Evolutionary conservation across 2,113 vertebrate species (phyloP).

Genomic region (Condylura cristata): DNA sequence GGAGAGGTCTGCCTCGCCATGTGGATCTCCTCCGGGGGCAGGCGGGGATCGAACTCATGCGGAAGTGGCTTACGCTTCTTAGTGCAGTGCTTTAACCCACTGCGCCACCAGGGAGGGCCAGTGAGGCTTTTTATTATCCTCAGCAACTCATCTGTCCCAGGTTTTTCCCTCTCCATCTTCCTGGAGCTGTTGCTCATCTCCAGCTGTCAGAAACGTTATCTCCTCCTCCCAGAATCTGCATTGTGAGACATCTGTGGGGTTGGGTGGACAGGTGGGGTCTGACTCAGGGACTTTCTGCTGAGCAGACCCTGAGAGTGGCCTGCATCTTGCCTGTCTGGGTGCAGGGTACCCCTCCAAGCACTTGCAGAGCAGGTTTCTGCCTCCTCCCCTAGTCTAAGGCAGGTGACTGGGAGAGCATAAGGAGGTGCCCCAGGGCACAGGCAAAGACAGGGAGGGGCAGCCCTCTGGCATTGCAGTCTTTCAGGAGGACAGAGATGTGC

Average conservation of each 20-base stretch:
- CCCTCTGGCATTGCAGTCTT: background rate
- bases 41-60: too few species aligned
- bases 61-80: too few species aligned
- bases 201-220: background rate
- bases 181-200: too few species aligned
- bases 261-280: background rate
- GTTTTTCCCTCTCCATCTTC: background rate
- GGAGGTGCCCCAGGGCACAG: too few species aligned
- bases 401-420: too few species aligned
- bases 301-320: background rate
- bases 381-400: background rate
- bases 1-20: too few species aligned
- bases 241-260: background rate
- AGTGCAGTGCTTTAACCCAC: too few species aligned
- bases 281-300: background rate
- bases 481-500: background rate
- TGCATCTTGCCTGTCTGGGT: background rate
- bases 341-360: too few species aligned
- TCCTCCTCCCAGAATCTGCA: background rate
- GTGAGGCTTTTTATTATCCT: background rate
- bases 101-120: too few species aligned
- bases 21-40: too few species aligned
- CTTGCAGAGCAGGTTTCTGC: background rate
- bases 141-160: background rate
- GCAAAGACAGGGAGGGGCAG: too few species aligned